Conservation (phyloP, 2,888 invertebrate species). For the Odontothrips loti region DNA sequence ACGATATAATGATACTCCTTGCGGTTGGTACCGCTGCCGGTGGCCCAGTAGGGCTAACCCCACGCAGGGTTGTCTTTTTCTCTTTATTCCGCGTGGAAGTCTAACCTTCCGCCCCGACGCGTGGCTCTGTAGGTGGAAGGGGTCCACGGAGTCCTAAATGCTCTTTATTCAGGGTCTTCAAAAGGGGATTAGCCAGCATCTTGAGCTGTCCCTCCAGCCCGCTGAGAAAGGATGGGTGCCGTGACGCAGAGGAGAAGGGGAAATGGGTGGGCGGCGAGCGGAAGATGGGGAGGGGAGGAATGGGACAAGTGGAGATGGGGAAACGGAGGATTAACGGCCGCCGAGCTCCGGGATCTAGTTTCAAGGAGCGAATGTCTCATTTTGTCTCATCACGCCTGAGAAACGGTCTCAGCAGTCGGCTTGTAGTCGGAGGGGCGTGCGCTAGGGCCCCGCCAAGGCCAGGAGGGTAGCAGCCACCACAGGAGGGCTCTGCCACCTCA, state of each 20-base stretch:
- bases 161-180: slow-evolving; percentile 10
- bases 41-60: too few relatives aligned
- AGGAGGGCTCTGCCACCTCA: too few relatives aligned
- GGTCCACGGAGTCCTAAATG: background rate
- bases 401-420: too few relatives aligned
- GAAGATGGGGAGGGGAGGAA: background rate
- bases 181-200: slow-evolving; percentile 1
- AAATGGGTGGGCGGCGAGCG: background rate
- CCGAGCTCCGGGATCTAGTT: background rate
- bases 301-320: background rate
- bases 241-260: background rate
- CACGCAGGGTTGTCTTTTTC: too few relatives aligned
- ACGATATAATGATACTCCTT: too few relatives aligned
- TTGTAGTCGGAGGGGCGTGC: too few relatives aligned
- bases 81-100: too few relatives aligned
- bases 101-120: too few relatives aligned
- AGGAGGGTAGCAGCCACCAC: too few relatives aligned
- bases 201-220: background rate
- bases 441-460: too few relatives aligned
- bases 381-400: background rate
- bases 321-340: background rate
- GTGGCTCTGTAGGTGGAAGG: too few relatives aligned
- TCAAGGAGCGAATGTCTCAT: slow-evolving; percentile 6
- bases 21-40: too few relatives aligned
- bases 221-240: background rate